Evolutionary conservation across 2,888 invertebrate genomes (phyloP), one percentile per base, ranked within the genome.

Genomic region (Myathropa florea): DNA sequence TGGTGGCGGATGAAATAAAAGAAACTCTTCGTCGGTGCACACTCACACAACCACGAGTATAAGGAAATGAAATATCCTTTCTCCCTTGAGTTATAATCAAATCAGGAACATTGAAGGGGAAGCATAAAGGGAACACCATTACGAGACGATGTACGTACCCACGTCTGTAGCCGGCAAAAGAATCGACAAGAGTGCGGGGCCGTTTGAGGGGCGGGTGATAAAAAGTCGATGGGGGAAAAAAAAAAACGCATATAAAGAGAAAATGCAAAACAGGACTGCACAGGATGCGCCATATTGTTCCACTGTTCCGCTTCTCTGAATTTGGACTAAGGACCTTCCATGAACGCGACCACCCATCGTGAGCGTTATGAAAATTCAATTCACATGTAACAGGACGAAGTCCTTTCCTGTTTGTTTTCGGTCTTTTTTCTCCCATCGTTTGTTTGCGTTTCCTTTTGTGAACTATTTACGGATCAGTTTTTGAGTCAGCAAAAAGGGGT

Each of bases 281-380:
- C 53, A 76, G 76, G 61, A 83, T 77, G 55, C 57, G 61, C 83
- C 78, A 68, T 73, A 83, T 78, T 71, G 71, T 55, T 59, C 60
- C 46, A 57, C 24, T 67, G 61, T 77, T 83, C 61, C 65, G 83
- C 57, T 63, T 73, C 63, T 60, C 46, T 77, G 72, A 72, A 55
- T 72, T 77, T 72, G 33, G 24, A 77, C 71, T 28, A 67, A 70
- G 63, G 76, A 81, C 21, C 53, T n/a, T 68, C 18, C 46, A 46
- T 18, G 18, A 46, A 46, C 46, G 4, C 26, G 24, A 10, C 63
- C 57, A 21, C 60, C 72, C 60, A 60, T 60, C 60, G 80, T 33
- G 57, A 46, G 14, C 53, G 65, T 68, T 75, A 81, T 75, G 75
- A 75, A 81, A 75, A 75, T 81, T 75, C 63, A 81, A 70, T 81